Evolutionary conservation across 2,888 invertebrate species (phyloP), one percentile per base, ranked within the genome.

Genomic region (Xylota sylvarum): DNA sequence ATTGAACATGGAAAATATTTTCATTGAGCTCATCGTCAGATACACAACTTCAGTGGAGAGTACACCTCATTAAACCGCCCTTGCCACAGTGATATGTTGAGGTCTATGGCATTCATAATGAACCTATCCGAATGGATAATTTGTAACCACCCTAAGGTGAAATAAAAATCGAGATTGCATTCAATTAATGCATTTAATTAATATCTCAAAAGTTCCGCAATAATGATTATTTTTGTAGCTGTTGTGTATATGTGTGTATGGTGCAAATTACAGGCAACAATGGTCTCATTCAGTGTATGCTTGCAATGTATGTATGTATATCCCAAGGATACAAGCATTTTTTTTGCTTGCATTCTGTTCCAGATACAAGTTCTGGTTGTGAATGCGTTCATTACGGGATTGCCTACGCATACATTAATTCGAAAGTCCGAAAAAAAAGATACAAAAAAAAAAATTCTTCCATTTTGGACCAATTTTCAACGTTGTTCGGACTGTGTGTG

Each of bases 161-260:
- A 69, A 82, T 56, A 62, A 69, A 65, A 81, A 72, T 77, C 81
- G 86, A 86, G 86, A 86, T 86, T 82, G 82, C 64, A 81, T 86
- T 86, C 86, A 86, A 86, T 86, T 86, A 82, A 77, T 86, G 82
- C 40, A 30, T 86, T 86, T 86, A 86, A 86, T 86, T 86, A 86
- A 86, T 86, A 82, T 82, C 82, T 78, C 86, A 73, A 86, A 81
- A 82, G 60, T 64, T 60, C 67, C 67, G 69, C 27, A 27, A 48
- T 7, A 70, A 65, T 40, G 43, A 58, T 65, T 62, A 52, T 76
- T 40, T 12, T 65, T 37, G 62, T n/a, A 65, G 40, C 14, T 32
- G 14, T 35, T 37, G 37, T 65, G 14, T 60, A 19, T n/a, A n/a
- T n/a, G n/a, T 0, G 23, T 30, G 50, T 10, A n/a, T n/a, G n/a